Evolutionary conservation across 2,113 vertebrate genomes (phyloP).

Genomic region (Prunella fulvescens): DNA sequence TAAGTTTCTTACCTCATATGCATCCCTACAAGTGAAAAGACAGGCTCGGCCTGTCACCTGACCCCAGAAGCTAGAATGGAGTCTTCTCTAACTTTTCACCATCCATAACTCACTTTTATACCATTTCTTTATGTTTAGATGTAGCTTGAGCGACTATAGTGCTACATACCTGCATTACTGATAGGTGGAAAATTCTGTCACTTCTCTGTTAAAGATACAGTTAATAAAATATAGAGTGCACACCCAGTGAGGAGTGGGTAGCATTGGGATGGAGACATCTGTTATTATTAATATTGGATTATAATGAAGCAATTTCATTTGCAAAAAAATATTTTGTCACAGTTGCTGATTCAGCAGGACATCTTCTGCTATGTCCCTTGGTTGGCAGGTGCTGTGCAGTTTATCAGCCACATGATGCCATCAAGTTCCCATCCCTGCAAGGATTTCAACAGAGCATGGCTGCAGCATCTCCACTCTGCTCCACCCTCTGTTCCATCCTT

Average conservation of each 20-base stretch:
- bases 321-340: neutral
- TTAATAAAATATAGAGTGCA: neutral
- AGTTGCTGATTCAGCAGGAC: neutral
- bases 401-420: neutral
- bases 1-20: neutral
- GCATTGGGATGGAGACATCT: fast-evolving
- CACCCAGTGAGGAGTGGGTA: neutral
- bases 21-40: neutral
- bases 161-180: neutral
- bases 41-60: neutral
- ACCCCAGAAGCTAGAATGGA: neutral
- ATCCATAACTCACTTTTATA: neutral
- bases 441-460: neutral
- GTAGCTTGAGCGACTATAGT: neutral
- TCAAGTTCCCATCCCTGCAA: neutral
- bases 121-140: neutral
- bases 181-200: neutral
- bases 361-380: neutral
- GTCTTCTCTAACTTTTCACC: neutral
- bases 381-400: neutral
- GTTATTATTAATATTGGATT: neutral
- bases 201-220: neutral
- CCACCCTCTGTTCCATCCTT: neutral
- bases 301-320: neutral
- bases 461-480: neutral